phyloP scores from a whole-genome alignment of 1,140 invertebrate species.

The Eriocheir sinensis region DNA sequence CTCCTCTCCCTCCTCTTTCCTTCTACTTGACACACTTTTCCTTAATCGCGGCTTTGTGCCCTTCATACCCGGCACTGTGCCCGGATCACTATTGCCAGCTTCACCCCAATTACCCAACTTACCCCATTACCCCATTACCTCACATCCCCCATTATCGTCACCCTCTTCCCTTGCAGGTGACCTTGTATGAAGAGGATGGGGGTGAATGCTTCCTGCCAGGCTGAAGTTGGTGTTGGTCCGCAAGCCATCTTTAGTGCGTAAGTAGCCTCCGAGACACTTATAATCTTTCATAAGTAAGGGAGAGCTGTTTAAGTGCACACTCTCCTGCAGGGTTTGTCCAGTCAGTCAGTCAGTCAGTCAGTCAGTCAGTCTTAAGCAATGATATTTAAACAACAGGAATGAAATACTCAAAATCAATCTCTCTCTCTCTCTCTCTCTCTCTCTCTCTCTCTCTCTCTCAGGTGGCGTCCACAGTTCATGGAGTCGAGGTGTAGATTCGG shows the following conservation, averaged over 20 bases:
- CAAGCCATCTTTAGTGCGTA: conserved; percentile 78
- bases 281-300: no score
- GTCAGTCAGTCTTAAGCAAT: neutral
- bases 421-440: neutral
- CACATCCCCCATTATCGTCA: neutral
- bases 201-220: conserved; percentile 78
- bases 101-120: neutral
- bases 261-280: no score
- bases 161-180: conserved; percentile 63
- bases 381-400: neutral
- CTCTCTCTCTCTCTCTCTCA: conserved; percentile 32
- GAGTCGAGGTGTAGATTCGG: conserved; percentile 55
- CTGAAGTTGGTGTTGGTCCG: conserved; percentile 75
- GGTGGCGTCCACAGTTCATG: conserved; percentile 64
- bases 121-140: neutral
- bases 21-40: neutral
- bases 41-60: no score
- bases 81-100: neutral
- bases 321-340: no score
- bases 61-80: no score
- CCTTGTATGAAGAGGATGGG: conserved; percentile 78
- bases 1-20: neutral
- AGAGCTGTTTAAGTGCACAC: no score
- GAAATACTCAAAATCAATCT: neutral
- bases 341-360: no score